These are phyloP conservation scores for Mercenaria mercenaria DNA, from an alignment of 1,140 invertebrate species.

Conservation along the genomic window DNA sequence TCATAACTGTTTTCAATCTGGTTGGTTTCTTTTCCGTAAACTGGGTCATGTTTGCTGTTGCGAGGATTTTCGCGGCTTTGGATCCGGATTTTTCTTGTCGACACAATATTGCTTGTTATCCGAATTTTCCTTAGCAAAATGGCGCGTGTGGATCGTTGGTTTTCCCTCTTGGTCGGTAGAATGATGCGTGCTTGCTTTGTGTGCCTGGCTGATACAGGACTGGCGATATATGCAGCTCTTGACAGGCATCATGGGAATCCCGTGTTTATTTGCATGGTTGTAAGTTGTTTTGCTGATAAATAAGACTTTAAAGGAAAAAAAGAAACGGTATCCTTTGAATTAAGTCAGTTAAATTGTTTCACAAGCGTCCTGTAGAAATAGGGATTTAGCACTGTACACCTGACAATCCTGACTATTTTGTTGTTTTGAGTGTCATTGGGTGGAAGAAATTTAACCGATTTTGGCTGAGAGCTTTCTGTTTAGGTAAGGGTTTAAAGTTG, in stretches of 20 bases:
- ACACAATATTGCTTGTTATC: not conserved
- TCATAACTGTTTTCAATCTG: slow-evolving; percentile 33
- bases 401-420: too few species aligned
- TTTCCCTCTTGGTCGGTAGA: slow-evolving; percentile 47
- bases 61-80: slow-evolving; percentile 66
- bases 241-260: not conserved
- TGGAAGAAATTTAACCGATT: too few species aligned
- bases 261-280: slow-evolving; percentile 33
- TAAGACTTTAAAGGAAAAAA: not conserved
- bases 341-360: not conserved
- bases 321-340: not conserved
- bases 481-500: too few species aligned
- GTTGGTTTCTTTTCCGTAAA: slow-evolving; percentile 40
- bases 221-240: slow-evolving; percentile 31
- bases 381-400: not conserved
- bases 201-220: slow-evolving; percentile 35
- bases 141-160: slow-evolving; percentile 36
- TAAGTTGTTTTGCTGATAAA: slow-evolving; percentile 43
- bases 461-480: too few species aligned
- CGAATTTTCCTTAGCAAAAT: slow-evolving; percentile 27
- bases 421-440: too few species aligned
- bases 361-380: not conserved
- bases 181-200: slow-evolving; percentile 17
- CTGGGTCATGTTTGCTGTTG: slow-evolving; percentile 65
- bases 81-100: slow-evolving; percentile 17